Percentiles rank a stretch among this genome's conserved stretches.
Conservation (phyloP, 2,888 invertebrate species). For the Tetranychus piercei region DNA sequence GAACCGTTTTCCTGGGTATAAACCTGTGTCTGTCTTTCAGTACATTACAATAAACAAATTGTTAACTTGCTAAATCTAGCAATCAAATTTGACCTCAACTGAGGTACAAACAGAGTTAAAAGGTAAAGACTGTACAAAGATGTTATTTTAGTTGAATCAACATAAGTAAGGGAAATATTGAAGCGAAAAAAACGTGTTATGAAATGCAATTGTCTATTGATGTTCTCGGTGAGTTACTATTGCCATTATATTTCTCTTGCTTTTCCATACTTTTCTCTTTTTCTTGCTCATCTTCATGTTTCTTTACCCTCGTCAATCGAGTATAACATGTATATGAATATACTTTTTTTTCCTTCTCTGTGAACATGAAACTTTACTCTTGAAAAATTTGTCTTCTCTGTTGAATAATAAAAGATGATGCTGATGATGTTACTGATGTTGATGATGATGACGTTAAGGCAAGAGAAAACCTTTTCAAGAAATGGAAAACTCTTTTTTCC, state of each 20-base stretch:
- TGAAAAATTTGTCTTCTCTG: background rate
- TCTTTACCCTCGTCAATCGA: background rate
- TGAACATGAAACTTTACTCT: background rate
- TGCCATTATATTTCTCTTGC: background rate
- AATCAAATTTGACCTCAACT: no score
- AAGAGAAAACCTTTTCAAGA: background rate
- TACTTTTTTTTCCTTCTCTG: background rate
- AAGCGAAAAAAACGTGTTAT: background rate
- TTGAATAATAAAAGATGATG: background rate
- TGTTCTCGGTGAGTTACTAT: background rate
- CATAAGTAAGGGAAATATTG: background rate
- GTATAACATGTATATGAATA: background rate
- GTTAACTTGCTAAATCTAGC: no score
- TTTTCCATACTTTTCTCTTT: background rate
- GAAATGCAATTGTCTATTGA: background rate
- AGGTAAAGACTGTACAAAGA: background rate
- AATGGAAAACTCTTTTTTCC: background rate
- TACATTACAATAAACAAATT: no score
- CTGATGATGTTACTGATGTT: background rate
- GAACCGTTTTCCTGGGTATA: no score
- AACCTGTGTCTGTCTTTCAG: no score
- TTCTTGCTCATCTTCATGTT: background rate
- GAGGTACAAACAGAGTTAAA: no score
- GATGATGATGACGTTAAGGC: background rate
- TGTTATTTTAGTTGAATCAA: background rate